phyloP scores from a whole-genome alignment of 2,888 invertebrate species.

The Tyria jacobaeae region DNA sequence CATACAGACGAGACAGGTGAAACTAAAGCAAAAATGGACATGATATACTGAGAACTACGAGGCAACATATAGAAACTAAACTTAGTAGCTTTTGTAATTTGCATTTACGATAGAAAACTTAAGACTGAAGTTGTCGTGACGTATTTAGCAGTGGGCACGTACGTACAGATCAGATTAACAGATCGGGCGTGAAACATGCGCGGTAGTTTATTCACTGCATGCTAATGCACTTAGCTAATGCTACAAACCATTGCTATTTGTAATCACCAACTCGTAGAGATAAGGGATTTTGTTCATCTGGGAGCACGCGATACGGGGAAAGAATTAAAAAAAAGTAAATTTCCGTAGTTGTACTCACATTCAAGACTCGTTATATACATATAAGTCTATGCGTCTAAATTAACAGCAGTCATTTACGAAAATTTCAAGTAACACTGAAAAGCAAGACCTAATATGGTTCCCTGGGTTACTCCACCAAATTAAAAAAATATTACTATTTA shows the following conservation, averaged over 20 bases:
- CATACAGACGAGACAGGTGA: too few relatives aligned
- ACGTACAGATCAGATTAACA: slow-evolving; percentile 59
- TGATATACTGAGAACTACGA: too few relatives aligned
- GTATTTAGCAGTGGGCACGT: slow-evolving; percentile 45
- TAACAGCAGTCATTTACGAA: neutral
- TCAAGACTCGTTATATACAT: too few relatives aligned
- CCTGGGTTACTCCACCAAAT: neutral
- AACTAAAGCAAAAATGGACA: too few relatives aligned
- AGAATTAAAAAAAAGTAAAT: neutral
- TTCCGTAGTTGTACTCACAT: too few relatives aligned
- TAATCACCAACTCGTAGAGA: slow-evolving; percentile 16
- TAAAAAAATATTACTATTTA: too few relatives aligned
- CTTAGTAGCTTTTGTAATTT: too few relatives aligned
- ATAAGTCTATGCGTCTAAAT: neutral
- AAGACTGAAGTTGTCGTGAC: slow-evolving; percentile 1
- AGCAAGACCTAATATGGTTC: neutral
- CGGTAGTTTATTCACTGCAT: slow-evolving; percentile 65
- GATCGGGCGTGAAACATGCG: slow-evolving; percentile 61
- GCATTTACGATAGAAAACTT: neutral
- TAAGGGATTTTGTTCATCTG: neutral
- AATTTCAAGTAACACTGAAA: neutral
- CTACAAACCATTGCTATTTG: slow-evolving; percentile 37
- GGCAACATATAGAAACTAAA: too few relatives aligned
- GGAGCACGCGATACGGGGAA: neutral
- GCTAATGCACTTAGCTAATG: slow-evolving; percentile 74